Evolutionary conservation across 2,797 vertebrate species (phyloP).

Genomic region (Sebastes oblongus): DNA sequence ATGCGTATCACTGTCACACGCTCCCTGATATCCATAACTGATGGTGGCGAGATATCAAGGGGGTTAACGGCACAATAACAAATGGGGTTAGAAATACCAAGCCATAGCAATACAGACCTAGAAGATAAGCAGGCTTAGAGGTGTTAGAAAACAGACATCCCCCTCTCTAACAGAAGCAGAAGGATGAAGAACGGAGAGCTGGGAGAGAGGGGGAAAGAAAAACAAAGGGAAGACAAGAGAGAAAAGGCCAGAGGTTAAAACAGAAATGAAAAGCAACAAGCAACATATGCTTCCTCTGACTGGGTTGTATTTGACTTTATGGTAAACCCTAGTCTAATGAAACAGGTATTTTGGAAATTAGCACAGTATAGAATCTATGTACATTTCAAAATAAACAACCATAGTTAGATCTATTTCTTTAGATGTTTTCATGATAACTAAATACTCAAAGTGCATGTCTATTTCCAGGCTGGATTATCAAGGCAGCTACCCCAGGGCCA

Average conservation of each 20-base stretch:
- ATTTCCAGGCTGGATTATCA: background rate
- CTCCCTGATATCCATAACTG: conserved; percentile 59
- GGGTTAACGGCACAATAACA: conserved; percentile 58
- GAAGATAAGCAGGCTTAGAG: conserved; percentile 75
- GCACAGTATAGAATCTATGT: background rate
- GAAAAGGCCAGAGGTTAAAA: conserved; percentile 55
- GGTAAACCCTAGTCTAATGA: background rate
- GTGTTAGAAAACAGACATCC: conserved; percentile 85
- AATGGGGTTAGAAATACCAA: conserved; percentile 59
- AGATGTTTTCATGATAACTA: background rate
- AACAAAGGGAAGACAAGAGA: conserved; percentile 51
- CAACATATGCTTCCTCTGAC: background rate
- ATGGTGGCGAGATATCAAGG: conserved; percentile 56
- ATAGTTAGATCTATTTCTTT: background rate
- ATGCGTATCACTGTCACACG: conserved; percentile 48
- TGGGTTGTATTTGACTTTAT: background rate
- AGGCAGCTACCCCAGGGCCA: background rate
- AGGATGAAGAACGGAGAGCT: conserved; percentile 59
- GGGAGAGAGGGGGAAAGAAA: conserved; percentile 38
- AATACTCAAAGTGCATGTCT: background rate
- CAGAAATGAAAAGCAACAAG: conserved; percentile 23
- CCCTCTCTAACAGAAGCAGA: conserved; percentile 77
- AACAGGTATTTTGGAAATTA: background rate
- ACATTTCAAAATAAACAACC: conserved; percentile 2
- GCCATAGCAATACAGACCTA: conserved; percentile 86